Base-by-base conservation (phyloP, 2,797 vertebrate genomes). In the Microhierax caerulescens region DNA sequence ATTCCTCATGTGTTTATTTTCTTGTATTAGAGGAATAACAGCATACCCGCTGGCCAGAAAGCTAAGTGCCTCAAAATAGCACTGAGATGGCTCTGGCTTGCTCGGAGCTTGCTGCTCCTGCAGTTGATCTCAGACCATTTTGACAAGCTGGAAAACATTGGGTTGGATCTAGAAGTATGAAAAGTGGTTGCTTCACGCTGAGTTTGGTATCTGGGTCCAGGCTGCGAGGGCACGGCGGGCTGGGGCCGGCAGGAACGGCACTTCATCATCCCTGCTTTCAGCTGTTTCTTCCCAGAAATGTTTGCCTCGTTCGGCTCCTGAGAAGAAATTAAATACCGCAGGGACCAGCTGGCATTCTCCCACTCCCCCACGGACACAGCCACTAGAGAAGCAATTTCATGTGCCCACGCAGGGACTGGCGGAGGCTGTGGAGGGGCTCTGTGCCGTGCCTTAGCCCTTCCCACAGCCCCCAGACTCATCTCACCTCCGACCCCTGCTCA, bases 21-120 rank as follows among this genome's bases (percentile, higher is more conserved):
- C 96, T 92, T 91, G 50, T 88, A 78, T 83, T 93, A 94, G 94
- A 97, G 89, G 90, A 98, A 60, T 86, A 94, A 78, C 70, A 85
- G 69, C 81, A 78, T 36, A 39, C 72, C 70, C 47, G 1, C 83
- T 90, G 91, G 74, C 85, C 88, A 76, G 75, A 90, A 97, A 93
- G 82, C 92, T 93, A 68, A 93, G 30, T 59, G 69, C 88, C 78
- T 95, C 94, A 88, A 95, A 97, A 95, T 65, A 95, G 51, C 53
- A 32, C 41, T 34, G 69, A 86, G 57, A 36, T 18, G 24, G 37
- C 6, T 54, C 53, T 84, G 88, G 22, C 64, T 95, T 48, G 27
- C 60, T 69, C 27, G 79, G 82, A 74, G 28, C 72, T 61, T 89
- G 83, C 69, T 78, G 34, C 72, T 88, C 57, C 86, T 81, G 79